Conservation (phyloP, 2,113 vertebrate genomes). For the Plecotus auritus region DNA sequence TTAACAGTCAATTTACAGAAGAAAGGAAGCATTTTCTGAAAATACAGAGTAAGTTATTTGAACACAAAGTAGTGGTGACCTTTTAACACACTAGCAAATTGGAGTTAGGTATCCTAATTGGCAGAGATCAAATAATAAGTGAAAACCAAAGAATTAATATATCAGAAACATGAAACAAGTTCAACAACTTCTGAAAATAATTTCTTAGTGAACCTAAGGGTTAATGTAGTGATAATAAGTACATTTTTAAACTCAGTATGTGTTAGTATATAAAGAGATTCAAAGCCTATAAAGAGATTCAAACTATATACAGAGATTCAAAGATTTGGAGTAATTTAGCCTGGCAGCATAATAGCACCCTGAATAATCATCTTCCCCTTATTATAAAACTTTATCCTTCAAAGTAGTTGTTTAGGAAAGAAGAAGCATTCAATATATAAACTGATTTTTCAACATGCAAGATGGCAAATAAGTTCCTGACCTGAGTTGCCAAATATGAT, state of each 20-base stretch:
- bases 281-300: background rate
- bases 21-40: conserved; percentile 12
- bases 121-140: conserved; percentile 10
- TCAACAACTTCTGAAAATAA: background rate
- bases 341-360: background rate
- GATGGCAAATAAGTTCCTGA: background rate
- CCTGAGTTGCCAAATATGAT: background rate
- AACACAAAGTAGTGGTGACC: background rate
- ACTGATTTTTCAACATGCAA: background rate
- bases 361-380: accelerated
- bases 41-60: background rate
- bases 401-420: background rate
- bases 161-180: background rate
- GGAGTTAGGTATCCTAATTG: conserved; percentile 17
- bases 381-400: background rate
- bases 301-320: background rate
- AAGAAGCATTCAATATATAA: background rate
- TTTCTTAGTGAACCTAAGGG: background rate
- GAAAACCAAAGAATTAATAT: background rate
- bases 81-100: conserved; percentile 5
- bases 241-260: background rate
- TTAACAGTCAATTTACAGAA: conserved; percentile 53
- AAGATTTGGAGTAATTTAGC: background rate
- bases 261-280: background rate
- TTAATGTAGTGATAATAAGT: background rate